Conservation (phyloP, 2,113 vertebrate species). For the Symphodus melops region DNA sequence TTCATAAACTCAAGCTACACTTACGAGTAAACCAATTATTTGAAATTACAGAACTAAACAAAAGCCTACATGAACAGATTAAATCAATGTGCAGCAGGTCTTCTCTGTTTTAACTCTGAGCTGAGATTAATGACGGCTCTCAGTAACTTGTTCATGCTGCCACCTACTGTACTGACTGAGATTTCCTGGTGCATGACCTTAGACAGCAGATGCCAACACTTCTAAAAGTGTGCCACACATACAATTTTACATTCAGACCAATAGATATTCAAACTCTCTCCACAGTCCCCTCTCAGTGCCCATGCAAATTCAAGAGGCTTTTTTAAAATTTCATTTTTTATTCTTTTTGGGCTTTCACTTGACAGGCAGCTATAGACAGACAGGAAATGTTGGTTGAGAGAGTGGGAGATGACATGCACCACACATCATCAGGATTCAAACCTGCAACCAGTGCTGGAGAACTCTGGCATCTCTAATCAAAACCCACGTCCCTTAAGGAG, state of each 20-base stretch:
- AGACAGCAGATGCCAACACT: conserved; percentile 36
- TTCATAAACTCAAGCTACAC: background rate
- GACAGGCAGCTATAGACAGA: no score
- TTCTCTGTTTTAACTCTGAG: conserved; percentile 29
- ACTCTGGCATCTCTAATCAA: no score
- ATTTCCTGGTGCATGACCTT: conserved; percentile 40
- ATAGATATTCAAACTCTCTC: background rate
- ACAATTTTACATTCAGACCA: no score
- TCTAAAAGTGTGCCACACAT: conserved; percentile 18
- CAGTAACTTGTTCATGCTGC: conserved; percentile 75
- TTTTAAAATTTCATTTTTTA: background rate
- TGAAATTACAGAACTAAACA: background rate
- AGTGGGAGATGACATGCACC: no score
- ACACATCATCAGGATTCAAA: no score
- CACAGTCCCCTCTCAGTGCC: background rate
- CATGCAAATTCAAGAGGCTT: background rate
- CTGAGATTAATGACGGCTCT: conserved; percentile 16
- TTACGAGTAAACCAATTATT: background rate
- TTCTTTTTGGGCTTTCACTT: no score
- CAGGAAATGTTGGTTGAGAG: no score
- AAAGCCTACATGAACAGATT: conserved; percentile 3
- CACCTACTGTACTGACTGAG: conserved; percentile 76
- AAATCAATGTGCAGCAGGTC: conserved; percentile 7
- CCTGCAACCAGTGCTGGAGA: no score
- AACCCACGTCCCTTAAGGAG: background rate